Base-by-base conservation (phyloP, 2,888 invertebrate genomes). In the Colletes collaris region DNA sequence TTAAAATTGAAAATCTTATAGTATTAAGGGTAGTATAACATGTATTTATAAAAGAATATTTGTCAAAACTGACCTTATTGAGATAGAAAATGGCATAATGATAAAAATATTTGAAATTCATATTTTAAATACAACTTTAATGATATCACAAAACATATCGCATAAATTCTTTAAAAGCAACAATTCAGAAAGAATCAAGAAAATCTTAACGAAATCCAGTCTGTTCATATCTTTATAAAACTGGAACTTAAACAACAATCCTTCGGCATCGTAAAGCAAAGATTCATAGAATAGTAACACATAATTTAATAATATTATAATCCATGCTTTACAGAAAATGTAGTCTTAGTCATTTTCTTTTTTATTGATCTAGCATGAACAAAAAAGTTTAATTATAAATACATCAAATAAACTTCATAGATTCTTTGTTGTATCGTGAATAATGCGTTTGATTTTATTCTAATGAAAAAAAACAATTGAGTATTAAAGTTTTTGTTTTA, bases 241-340 rank as follows among this genome's bases (percentile, higher is more conserved):
- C 55, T 50, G 27, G 5, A 7, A 37, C 11, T 59, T 50, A 64
- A 52, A 52, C 16, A 76, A 78, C 64, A 66, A 79, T 77, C 11
- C n/a, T 46, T 71, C 6, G 8, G 6, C 52, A 62, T 19, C 49
- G 44, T 62, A 62, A 75, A 19, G 19, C 3, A 65, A 60, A 76
- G 13, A 70, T 44, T 19, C 8, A 5, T 44, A 40, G n/a, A 66
- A 44, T 46, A 50, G 16, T 58, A 62, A 60, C 37, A 37, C 40
- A 19, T 16, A 50, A 37, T 60, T 64, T 4, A 59, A 63, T 62
- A 55, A 63, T 27, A 27, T 27, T 27, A 27, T 40, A 56, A 50
- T 55, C 55, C 40, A 59, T 59, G 27, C 3, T 5, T 59, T 11
- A 55, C 19, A 16, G 19, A 8, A 40, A 40, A 52, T 13, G 37